Conservation (phyloP, 2,797 vertebrate genomes). For the Dendrocincla fuliginosa region DNA sequence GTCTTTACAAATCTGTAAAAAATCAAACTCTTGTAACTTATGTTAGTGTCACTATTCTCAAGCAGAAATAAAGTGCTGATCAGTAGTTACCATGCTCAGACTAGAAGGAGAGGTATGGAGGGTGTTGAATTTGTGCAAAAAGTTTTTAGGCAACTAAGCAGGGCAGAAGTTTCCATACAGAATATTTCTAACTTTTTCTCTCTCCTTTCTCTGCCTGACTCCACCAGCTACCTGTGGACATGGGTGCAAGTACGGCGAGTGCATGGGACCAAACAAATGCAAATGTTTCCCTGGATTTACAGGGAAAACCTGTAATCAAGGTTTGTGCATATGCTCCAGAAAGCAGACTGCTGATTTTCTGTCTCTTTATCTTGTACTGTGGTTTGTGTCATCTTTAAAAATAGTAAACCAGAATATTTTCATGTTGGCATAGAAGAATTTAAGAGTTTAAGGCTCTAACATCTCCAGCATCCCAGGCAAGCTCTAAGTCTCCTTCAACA, state of each 20-base stretch:
- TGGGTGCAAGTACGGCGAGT: slow-evolving; percentile 95
- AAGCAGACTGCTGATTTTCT: neutral
- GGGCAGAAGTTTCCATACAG: neutral
- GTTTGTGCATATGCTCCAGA: slow-evolving; percentile 73
- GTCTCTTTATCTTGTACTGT: neutral
- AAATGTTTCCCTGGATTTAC: slow-evolving; percentile 93
- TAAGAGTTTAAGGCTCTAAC: neutral
- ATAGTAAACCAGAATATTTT: neutral
- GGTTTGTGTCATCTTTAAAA: neutral
- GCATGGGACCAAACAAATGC: slow-evolving; percentile 91
- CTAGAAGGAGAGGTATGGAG: neutral
- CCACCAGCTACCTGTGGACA: slow-evolving; percentile 88
- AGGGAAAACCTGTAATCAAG: slow-evolving; percentile 93
- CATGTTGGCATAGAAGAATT: neutral
- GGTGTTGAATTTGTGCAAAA: neutral
- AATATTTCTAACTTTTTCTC: neutral
- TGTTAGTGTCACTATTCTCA: neutral
- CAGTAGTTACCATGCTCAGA: neutral
- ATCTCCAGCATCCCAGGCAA: neutral
- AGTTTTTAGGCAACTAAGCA: neutral
- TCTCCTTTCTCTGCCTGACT: neutral
- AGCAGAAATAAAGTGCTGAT: neutral
- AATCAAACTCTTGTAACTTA: rapidly evolving
- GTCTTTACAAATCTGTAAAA: neutral
- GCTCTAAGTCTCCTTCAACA: neutral